phyloP scores from a whole-genome alignment of 2,888 invertebrate genomes.

The Campoplex nolae region DNA sequence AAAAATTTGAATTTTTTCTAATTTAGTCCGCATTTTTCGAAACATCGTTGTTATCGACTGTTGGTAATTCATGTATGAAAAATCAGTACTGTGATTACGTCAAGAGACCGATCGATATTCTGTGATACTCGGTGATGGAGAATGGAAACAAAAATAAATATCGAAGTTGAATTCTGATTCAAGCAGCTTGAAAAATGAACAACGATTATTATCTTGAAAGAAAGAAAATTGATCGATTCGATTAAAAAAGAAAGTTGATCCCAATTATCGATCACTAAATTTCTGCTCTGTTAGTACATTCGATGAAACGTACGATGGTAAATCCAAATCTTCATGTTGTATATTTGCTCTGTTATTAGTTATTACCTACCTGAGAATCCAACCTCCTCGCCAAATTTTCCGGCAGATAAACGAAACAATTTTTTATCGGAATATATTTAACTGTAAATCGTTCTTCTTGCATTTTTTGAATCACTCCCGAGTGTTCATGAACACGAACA shows the following conservation, averaged over 20 bases:
- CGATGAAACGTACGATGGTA: neutral
- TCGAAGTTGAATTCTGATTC: too few relatives aligned
- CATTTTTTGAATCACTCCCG: conserved; percentile 79
- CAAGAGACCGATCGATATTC: too few relatives aligned
- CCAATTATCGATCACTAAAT: neutral
- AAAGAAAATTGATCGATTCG: too few relatives aligned
- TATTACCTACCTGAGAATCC: conserved; percentile 75
- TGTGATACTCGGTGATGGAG: too few relatives aligned
- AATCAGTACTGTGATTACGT: neutral
- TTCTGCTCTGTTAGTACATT: neutral
- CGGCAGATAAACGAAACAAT: conserved; percentile 85
- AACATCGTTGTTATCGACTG: too few relatives aligned
- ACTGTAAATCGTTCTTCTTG: conserved; percentile 84
- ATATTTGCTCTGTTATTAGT: neutral
- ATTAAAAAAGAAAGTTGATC: neutral
- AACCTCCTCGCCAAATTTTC: conserved; percentile 77
- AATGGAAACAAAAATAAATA: too few relatives aligned
- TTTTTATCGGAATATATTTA: conserved; percentile 84
- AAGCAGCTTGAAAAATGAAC: too few relatives aligned
- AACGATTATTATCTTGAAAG: too few relatives aligned
- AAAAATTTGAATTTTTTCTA: neutral
- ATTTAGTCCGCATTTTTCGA: too few relatives aligned
- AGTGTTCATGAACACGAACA: neutral
- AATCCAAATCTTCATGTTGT: neutral
- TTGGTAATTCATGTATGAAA: too few relatives aligned